Conservation (phyloP, 2,113 vertebrate genomes). For the Cyphomyrus discorhynchus region DNA sequence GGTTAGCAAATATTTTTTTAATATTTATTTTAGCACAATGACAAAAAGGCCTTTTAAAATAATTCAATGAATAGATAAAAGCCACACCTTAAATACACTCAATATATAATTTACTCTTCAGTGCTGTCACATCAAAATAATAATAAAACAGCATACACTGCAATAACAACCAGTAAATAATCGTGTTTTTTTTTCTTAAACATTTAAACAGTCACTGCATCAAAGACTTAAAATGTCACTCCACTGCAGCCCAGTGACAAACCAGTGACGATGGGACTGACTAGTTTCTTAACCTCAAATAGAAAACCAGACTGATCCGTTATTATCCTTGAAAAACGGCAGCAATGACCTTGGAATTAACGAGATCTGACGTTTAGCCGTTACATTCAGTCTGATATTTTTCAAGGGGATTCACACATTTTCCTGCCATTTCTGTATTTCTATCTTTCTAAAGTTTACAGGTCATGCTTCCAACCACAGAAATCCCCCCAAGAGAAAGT, state of each 20-base stretch:
- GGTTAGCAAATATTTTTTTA: conserved; percentile 77
- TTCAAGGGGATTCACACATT: too few species aligned
- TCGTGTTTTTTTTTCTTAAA: background rate
- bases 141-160: background rate
- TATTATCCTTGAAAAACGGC: background rate
- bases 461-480: background rate
- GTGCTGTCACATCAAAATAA: background rate
- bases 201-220: conserved; percentile 7
- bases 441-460: background rate
- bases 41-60: conserved; percentile 4
- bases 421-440: background rate
- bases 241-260: background rate
- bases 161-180: background rate
- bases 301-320: background rate
- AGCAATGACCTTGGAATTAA: background rate
- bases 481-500: background rate
- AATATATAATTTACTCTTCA: background rate
- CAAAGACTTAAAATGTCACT: background rate
- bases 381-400: background rate
- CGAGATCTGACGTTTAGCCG: background rate
- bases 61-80: background rate
- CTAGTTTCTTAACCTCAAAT: background rate
- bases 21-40: conserved; percentile 46
- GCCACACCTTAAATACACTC: conserved; percentile 11
- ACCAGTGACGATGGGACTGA: background rate